Base-by-base conservation (phyloP, 2,888 invertebrate genomes). In the Epinotia demarniana region DNA sequence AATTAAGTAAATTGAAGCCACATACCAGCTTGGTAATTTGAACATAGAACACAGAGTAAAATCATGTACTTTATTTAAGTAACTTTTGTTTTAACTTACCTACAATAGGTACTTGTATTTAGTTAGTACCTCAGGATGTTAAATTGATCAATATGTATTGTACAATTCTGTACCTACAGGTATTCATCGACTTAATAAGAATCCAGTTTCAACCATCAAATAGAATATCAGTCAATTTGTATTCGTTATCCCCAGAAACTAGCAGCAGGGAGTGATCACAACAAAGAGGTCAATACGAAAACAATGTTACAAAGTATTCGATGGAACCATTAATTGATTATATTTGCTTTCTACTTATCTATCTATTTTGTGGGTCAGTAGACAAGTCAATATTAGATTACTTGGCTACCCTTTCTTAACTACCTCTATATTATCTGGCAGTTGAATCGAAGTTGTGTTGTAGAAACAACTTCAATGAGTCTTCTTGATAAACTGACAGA, bases 341-440 rank as follows among this genome's bases (percentile, higher is more conserved):
- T 82, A 83, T 93, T 92, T 92, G 90, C 90, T 92, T 92, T 92
- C 91, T 86, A 88, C 83, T 88, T 92, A 93, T 90, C 92, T 78
- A 78, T 80, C 92, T 78, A 78, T 80, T 87, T 90, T 90, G 82
- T 92, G 84, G 92, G 92, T 92, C 90, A 92, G 85, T 85, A 82
- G 87, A 86, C 79, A 81, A 84, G 85, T 89, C 84, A 88, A 90
- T 87, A 88, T 89, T 87, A 78, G 83, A 78, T 72, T 83, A 79
- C 84, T 83, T 84, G 82, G 64, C 72, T 78, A 82, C 81, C 85
- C 86, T 84, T 86, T 84, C 82, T 72, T 84, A 85, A 85, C 84
- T 81, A 83, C 82, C 80, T 77, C 77, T 69, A 55, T 77, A 79
- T 87, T 89, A 85, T 84, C 85, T 23, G 68, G 69, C 68, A 63